These are phyloP conservation scores for Columba livia DNA, from an alignment of 2,113 vertebrate species.

Conservation along the genomic window DNA sequence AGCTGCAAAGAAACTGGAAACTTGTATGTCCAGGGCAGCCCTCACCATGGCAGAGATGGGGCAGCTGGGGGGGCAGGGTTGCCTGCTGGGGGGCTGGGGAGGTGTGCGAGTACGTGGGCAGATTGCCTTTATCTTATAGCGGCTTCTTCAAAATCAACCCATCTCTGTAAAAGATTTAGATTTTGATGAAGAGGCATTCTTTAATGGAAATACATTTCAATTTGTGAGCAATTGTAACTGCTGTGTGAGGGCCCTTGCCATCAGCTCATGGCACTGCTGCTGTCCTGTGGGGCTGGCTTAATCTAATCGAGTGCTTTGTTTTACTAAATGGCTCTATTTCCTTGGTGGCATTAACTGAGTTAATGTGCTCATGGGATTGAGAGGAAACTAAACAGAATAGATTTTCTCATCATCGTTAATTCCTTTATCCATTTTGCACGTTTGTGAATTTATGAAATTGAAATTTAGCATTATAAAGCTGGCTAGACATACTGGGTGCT, in stretches of 20 bases:
- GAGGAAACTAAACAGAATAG: constrained; percentile 4
- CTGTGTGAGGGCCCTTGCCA: not conserved
- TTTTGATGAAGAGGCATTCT: constrained; percentile 7
- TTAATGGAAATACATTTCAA: not conserved
- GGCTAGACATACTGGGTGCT: not conserved
- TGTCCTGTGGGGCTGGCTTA: not conserved
- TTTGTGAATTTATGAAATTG: constrained; percentile 25
- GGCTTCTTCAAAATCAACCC: not conserved
- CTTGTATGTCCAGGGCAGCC: not conserved
- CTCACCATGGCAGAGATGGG: not conserved
- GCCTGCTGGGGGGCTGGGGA: accelerated
- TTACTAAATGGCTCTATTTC: constrained; percentile 46
- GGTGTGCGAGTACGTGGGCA: not conserved
- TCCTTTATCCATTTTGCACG: constrained; percentile 44
- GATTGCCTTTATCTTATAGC: not conserved
- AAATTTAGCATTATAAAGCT: constrained; percentile 17
- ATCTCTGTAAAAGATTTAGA: not conserved
- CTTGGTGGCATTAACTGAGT: constrained; percentile 36
- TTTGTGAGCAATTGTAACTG: not conserved
- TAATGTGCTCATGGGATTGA: constrained; percentile 38
- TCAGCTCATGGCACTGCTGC: not conserved
- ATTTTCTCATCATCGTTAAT: constrained; percentile 13
- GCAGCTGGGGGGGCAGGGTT: not conserved
- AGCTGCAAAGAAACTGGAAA: not conserved
- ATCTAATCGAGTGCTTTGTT: constrained; percentile 1